These are phyloP conservation scores for Callorhinus ursinus DNA, from an alignment of 2,113 vertebrate species.

Conservation along the genomic window DNA sequence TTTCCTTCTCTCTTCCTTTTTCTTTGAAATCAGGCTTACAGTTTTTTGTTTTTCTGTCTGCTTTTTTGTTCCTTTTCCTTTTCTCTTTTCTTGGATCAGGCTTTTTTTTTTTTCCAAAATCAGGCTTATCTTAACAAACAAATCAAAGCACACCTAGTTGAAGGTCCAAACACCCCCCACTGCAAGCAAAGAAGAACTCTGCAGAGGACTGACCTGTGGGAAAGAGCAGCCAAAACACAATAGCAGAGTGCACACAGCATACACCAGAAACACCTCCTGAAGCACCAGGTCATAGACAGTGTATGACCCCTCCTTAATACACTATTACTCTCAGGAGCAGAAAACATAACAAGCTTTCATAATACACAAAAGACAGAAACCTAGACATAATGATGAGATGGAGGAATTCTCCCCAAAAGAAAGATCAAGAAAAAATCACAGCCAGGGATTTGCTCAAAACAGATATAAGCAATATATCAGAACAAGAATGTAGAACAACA, in stretches of 20 bases:
- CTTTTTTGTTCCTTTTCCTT: background rate
- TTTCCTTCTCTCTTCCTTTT: background rate
- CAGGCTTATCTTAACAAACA: background rate
- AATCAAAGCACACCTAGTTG: background rate
- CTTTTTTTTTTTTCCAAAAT: background rate
- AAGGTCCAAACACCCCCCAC: background rate
- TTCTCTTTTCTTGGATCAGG: background rate
- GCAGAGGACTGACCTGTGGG: background rate
- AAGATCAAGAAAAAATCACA: background rate
- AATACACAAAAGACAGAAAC: background rate
- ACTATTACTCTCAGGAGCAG: background rate
- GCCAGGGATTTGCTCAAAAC: background rate
- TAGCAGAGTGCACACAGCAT: background rate
- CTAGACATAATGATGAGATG: background rate
- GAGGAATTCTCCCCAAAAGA: background rate
- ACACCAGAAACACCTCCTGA: background rate
- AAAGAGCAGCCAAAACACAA: background rate
- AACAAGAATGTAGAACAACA: background rate
- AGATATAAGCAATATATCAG: background rate
- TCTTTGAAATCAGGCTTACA: background rate
- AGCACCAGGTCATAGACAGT: background rate
- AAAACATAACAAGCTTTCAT: background rate
- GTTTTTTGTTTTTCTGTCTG: background rate
- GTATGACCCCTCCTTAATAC: background rate
- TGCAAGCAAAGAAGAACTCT: background rate